Evolutionary conservation across 37 sponge, comb jelly and placozoan genomes (phyloP).

Genomic region (Theonella swinhoei): DNA sequence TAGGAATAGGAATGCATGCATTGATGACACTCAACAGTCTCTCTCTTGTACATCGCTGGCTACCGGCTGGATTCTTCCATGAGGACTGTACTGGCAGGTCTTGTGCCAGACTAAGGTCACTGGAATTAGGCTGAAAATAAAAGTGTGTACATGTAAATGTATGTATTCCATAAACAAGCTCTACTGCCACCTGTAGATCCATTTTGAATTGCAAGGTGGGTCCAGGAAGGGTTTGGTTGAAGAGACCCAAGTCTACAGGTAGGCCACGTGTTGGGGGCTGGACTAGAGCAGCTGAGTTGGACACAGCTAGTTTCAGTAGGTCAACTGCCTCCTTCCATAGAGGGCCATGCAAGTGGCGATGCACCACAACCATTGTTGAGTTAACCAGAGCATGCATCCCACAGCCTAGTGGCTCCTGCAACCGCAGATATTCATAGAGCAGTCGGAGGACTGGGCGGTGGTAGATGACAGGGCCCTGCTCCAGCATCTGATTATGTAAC

Average conservation of each 20-base stretch:
- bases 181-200: constrained; percentile 30
- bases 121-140: constrained; percentile 26
- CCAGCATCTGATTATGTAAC: constrained; percentile 78
- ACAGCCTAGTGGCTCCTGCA: constrained; percentile 27
- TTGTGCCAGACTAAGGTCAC: constrained; percentile 52
- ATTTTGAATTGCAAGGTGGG: constrained; percentile 80
- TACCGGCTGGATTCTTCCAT: constrained; percentile 63
- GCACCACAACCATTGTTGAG: constrained; percentile 20
- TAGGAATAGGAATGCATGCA: constrained; percentile 64
- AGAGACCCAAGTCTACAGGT: constrained; percentile 69
- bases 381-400: constrained; percentile 36
- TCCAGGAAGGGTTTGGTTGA: constrained; percentile 81
- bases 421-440: constrained; percentile 51
- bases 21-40: constrained; percentile 63
- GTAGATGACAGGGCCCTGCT: constrained; percentile 53
- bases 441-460: constrained; percentile 67
- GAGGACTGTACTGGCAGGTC: constrained; percentile 11
- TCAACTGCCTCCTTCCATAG: constrained; percentile 72
- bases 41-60: constrained; percentile 72
- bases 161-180: too few relatives aligned
- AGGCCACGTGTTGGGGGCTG: constrained; percentile 70
- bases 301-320: constrained; percentile 55
- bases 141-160: too few relatives aligned
- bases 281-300: constrained; percentile 70
- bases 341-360: constrained; percentile 24